phyloP scores from a whole-genome alignment of 1,140 invertebrate genomes.

The Cherax destructor region DNA sequence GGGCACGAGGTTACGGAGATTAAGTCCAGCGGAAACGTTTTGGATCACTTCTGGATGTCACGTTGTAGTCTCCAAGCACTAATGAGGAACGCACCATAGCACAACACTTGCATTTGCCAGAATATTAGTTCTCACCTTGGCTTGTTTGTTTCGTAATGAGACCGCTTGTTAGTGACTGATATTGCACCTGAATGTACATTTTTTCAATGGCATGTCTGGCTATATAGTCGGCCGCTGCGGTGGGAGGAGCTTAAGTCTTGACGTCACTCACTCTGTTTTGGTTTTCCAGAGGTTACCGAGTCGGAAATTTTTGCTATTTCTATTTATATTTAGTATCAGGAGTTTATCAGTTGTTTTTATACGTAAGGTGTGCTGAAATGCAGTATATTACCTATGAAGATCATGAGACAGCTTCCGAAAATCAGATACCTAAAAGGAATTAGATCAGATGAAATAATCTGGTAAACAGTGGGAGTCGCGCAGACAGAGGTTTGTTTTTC shows the following conservation, averaged over 20 bases:
- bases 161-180: constrained; percentile 32
- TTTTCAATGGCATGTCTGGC: constrained; percentile 38
- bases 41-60: background rate
- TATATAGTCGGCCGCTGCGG: constrained; percentile 6
- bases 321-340: no score
- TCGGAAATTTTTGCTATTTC: background rate
- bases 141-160: constrained; percentile 1
- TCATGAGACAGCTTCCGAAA: background rate
- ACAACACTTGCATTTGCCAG: background rate
- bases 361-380: no score
- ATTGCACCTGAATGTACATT: constrained; percentile 44
- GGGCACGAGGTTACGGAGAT: background rate
- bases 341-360: no score
- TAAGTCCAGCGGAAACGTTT: background rate
- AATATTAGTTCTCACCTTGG: constrained; percentile 13
- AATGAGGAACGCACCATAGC: background rate
- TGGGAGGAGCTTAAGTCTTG: background rate
- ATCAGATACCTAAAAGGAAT: background rate
- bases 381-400: no score
- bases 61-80: background rate
- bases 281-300: background rate
- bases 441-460: background rate
- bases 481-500: background rate
- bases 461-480: background rate
- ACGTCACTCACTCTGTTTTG: constrained; percentile 13